Base-by-base conservation (phyloP, 2,113 vertebrate species). In the Maccullochella peelii region DNA sequence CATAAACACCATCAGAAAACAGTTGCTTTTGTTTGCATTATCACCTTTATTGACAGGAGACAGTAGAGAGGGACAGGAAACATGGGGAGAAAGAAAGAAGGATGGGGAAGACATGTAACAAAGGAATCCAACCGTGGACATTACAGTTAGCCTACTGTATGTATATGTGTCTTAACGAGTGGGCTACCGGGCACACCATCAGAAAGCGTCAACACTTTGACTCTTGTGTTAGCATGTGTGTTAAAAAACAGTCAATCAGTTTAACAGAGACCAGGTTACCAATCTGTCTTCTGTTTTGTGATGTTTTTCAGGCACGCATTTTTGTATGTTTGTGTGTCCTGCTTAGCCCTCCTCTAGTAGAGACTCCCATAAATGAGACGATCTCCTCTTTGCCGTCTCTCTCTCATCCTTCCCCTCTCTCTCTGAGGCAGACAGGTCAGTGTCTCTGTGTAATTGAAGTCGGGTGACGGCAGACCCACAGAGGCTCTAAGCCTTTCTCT, bases 381-480 rank as follows among this genome's bases (percentile, higher is more conserved):
- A 3, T 36, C 18, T 73, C 77, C 59, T 59, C 20, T 58, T 49
- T 16, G 54, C 40, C 3, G 30, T 77, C 65, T 57, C 66, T 33
- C 38, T 42, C 66, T 38, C 15, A 11, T 15, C 59, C 15, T 8
- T 23, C 18, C 33, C 14, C 14, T 25, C 52, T 62, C 58, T 77
- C 70, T 61, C 47, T 50, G 81, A 59, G 69, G 30, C 76, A 77
- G 73, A 58, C 79, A 68, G 75, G 69, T 83, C 36, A 14, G 1
- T 72, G 57, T 85, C 78, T 89, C n/a, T 63, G 70, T 67, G 76
- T 88, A 77, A 77, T 70, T 80, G 86, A 82, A 84, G 85, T 84
- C 30, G 38, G 85, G 65, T 76, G 88, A 70, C 20, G 52, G 68
- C 66, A 70, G 79, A 80, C 67, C 79, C 54, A 9, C 65, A 36